A percentile compares a stretch with the other conserved stretches of the same genome.
Conservation (phyloP, 2,888 invertebrate genomes). For the Lysandra bellargus region DNA sequence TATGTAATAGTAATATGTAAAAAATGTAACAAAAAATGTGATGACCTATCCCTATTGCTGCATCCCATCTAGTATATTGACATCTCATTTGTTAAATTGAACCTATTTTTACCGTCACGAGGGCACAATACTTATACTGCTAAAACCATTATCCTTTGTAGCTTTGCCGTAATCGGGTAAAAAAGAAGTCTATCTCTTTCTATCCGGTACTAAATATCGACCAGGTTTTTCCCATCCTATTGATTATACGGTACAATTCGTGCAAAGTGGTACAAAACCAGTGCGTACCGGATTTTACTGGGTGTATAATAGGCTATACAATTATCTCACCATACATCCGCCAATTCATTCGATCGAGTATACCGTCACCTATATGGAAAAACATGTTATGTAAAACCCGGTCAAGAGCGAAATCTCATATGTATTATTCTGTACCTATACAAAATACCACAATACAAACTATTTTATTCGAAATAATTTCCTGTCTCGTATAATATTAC, state of each 20-base stretch:
- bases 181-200: not conserved
- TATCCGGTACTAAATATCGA: conserved; percentile 41
- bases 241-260: conserved; percentile 54
- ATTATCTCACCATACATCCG: conserved; percentile 17
- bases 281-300: conserved; percentile 32
- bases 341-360: not conserved
- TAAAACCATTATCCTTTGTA: too few relatives aligned
- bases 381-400: not conserved
- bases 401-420: not conserved
- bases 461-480: not conserved
- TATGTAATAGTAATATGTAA: too few relatives aligned
- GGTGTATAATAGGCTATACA: conserved; percentile 6
- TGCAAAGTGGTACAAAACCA: conserved; percentile 41
- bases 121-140: too few relatives aligned
- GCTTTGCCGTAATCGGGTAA: not conserved
- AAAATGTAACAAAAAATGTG: too few relatives aligned
- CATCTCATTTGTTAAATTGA: too few relatives aligned
- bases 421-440: not conserved
- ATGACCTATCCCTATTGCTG: too few relatives aligned
- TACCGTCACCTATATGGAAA: not conserved
- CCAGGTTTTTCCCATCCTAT: conserved; percentile 53
- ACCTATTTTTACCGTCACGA: too few relatives aligned
- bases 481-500: too few relatives aligned
- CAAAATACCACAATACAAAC: not conserved
- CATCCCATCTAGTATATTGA: too few relatives aligned